These are phyloP conservation scores for Lycocerus yunnanus DNA, from an alignment of 2,888 invertebrate species.

Conservation along the genomic window DNA sequence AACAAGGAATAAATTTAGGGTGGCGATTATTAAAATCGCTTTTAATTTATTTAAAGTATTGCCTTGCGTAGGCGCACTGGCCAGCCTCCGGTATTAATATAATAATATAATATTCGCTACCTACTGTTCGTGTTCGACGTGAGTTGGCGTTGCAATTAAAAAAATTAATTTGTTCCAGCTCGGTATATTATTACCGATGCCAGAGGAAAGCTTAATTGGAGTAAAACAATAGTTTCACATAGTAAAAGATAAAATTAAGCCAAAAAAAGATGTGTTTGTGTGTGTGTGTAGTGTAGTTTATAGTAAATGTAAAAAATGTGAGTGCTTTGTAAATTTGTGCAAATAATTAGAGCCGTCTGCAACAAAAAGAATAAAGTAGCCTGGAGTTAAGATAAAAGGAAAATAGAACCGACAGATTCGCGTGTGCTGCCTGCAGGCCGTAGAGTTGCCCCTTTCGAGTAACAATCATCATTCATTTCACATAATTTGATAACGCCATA, in stretches of 20 bases:
- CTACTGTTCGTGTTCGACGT: not conserved
- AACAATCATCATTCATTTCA: constrained; percentile 35
- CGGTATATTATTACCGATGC: not conserved
- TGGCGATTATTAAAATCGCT: not conserved
- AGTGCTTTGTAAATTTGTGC: constrained; percentile 18
- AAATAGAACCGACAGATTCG: constrained; percentile 26
- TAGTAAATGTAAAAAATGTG: constrained; percentile 6
- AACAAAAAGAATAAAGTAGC: constrained; percentile 22
- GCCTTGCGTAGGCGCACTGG: too few relatives aligned
- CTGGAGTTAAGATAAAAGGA: constrained; percentile 21
- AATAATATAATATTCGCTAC: not conserved
- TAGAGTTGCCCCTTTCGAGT: constrained; percentile 22
- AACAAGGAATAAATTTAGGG: not conserved
- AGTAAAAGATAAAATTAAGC: not conserved
- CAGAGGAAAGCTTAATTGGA: not conserved
- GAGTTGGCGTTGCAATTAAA: not conserved
- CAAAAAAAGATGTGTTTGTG: too few relatives aligned
- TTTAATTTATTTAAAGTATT: too few relatives aligned
- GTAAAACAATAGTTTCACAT: not conserved
- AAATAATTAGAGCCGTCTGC: constrained; percentile 27
- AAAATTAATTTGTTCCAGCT: not conserved
- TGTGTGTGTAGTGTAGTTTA: not conserved
- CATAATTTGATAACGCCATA: constrained; percentile 35
- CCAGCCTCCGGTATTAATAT: not conserved
- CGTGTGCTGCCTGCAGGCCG: constrained; percentile 28